These are phyloP conservation scores for Lethenteron camtschaticum DNA, from an alignment of 2,113 vertebrate genomes.

Conservation along the genomic window DNA sequence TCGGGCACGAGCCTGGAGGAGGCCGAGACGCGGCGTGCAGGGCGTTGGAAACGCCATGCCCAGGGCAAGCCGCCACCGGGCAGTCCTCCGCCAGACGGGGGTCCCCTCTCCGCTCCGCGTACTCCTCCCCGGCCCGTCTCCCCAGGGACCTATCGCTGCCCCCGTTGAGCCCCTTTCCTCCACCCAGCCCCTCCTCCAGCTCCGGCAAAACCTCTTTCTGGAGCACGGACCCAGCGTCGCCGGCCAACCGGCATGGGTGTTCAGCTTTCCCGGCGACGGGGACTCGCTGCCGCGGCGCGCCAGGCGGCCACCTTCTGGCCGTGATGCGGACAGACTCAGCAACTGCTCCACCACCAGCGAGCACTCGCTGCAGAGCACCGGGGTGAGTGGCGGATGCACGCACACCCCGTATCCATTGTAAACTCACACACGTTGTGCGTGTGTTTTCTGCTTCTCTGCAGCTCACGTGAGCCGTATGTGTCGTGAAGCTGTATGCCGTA, in stretches of 20 bases:
- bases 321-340: neutral
- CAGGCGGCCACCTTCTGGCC: neutral
- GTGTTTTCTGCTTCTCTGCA: no score
- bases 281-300: slow-evolving; percentile 2
- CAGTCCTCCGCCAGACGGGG: neutral
- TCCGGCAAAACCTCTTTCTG: neutral
- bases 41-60: no score
- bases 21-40: no score
- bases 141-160: neutral
- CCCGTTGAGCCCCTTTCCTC: neutral
- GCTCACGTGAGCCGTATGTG: no score
- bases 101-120: neutral
- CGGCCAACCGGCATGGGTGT: slow-evolving; percentile 1
- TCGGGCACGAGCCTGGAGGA: no score
- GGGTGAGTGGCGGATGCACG: neutral
- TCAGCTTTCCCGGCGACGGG: neutral
- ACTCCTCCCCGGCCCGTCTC: neutral
- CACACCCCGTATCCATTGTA: no score
- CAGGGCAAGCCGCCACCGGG: no score
- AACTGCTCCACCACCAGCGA: slow-evolving; percentile 4
- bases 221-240: slow-evolving; percentile 2
- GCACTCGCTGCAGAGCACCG: slow-evolving; percentile 2
- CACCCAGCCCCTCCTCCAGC: neutral
- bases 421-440: no score
- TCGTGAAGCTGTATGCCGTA: no score